Conservation (phyloP, 1,140 invertebrate genomes). For the Lysiphlebus fabarum region DNA sequence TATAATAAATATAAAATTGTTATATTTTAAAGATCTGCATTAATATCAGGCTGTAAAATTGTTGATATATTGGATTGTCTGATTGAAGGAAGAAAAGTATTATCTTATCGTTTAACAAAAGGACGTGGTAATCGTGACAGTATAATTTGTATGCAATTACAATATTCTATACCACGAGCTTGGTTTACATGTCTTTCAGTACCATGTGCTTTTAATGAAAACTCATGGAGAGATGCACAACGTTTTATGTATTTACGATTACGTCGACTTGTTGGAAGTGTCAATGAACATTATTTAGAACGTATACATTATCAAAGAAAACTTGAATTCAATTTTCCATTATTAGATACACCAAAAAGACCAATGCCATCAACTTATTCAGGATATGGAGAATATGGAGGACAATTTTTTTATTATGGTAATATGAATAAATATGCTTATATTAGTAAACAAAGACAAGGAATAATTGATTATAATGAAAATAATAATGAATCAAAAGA, state of each 20-base stretch:
- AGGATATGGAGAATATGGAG: slow-evolving; percentile 49
- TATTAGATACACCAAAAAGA: slow-evolving; percentile 21
- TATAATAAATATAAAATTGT: not conserved
- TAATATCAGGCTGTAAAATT: slow-evolving; percentile 47
- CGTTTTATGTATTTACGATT: slow-evolving; percentile 50
- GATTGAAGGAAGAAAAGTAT: slow-evolving; percentile 40
- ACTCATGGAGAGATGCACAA: slow-evolving; percentile 47
- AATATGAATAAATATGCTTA: slow-evolving; percentile 51
- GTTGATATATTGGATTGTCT: slow-evolving; percentile 50
- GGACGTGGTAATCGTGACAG: slow-evolving; percentile 22
- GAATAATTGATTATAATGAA: slow-evolving; percentile 21
- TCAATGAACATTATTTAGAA: slow-evolving; percentile 44
- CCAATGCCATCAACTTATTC: slow-evolving; percentile 44
- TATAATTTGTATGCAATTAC: slow-evolving; percentile 42
- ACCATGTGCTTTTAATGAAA: slow-evolving; percentile 31
- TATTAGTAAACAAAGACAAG: slow-evolving; percentile 32
- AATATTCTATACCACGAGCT: slow-evolving; percentile 44
- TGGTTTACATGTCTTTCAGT: slow-evolving; percentile 50
- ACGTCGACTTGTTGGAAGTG: slow-evolving; percentile 42
- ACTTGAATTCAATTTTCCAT: slow-evolving; percentile 24
- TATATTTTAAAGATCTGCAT: slow-evolving; percentile 32
- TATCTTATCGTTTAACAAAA: slow-evolving; percentile 33
- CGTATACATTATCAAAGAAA: slow-evolving; percentile 40
- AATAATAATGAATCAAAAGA: slow-evolving; percentile 22
- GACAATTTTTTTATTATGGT: slow-evolving; percentile 49